Evolutionary conservation across 2,888 invertebrate genomes (phyloP).

Genomic region (Tetragonisca angustula): DNA sequence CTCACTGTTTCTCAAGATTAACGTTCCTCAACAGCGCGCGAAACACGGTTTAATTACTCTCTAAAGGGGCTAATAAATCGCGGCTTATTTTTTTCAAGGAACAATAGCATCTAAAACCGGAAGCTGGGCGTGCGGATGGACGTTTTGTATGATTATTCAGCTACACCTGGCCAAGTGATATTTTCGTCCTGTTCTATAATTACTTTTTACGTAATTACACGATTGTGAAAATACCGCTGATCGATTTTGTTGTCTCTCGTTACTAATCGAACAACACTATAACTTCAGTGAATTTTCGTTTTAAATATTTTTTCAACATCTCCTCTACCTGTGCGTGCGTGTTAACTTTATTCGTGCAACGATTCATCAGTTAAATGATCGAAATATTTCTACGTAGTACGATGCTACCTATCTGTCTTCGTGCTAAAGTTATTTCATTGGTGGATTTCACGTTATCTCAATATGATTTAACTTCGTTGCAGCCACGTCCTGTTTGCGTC

Average conservation of each 20-base stretch:
- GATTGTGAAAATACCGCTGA: neutral
- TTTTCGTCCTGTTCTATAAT: constrained; percentile 26
- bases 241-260: neutral
- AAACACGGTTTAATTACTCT: neutral
- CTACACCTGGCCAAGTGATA: neutral
- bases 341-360: too few species aligned
- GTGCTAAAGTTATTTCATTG: neutral
- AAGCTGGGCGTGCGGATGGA: neutral
- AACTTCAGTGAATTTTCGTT: neutral
- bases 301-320: neutral
- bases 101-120: constrained; percentile 1
- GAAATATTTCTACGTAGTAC: too few species aligned
- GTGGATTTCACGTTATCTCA: neutral
- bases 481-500: too few species aligned
- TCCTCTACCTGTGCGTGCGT: too few species aligned
- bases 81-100: neutral
- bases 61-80: neutral
- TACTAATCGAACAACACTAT: neutral
- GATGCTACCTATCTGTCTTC: too few species aligned
- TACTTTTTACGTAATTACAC: constrained; percentile 32
- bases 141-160: neutral
- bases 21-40: neutral
- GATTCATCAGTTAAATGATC: too few species aligned
- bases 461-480: neutral
- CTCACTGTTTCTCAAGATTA: neutral